Base-by-base conservation (phyloP, 2,113 vertebrate species). In the Lathamus discolor region DNA sequence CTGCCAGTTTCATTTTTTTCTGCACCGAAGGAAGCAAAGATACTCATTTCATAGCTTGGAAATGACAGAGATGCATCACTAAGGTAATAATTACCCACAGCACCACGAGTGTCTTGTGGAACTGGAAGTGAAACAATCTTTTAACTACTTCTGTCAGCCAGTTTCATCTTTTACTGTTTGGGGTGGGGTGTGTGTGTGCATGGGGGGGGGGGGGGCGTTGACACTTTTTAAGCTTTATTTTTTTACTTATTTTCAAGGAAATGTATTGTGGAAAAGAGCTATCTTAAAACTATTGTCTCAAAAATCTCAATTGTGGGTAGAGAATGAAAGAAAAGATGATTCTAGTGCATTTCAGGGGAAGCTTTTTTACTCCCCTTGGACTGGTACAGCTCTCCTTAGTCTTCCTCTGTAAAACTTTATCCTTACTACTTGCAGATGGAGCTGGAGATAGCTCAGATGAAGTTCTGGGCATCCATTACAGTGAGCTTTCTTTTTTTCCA, bases 51-150 rank as follows among this genome's bases (percentile, higher is more conserved):
- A 66, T 27, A 81, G 61, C 1, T 1, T 84, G 88, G 81, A 95
- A 96, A 88, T 86, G 27, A 48, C 54, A 70, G 37, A 17, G 10
- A 76, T 93, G 62, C 73, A 68, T 92, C 85, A 92, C 55, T 48
- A 77, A 88, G 49, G 49, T 83, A 78, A 35, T 51, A 77, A 74
- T 57, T 39, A 43, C 15, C 44, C 33, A 51, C 79, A 63, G 69
- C 75, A 82, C 46, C 54, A 57, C 0, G 1, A 52, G n/a, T 43
- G 52, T 67, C 74, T 77, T 0, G 0, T 57, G 54, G 10, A 95
- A 85, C 6, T 74, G 35, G n/a, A 95, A 86, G 35, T 9, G 11
- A 88, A 93, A 78, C 14, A 23, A 20, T 35, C 20, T 75, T 76
- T 46, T 52, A 70, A 82, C 25, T 70, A 10, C 77, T 92, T 29